These are phyloP conservation scores for Amblyopsis rosae DNA, from an alignment of 2,113 vertebrate genomes.

Conservation along the genomic window DNA sequence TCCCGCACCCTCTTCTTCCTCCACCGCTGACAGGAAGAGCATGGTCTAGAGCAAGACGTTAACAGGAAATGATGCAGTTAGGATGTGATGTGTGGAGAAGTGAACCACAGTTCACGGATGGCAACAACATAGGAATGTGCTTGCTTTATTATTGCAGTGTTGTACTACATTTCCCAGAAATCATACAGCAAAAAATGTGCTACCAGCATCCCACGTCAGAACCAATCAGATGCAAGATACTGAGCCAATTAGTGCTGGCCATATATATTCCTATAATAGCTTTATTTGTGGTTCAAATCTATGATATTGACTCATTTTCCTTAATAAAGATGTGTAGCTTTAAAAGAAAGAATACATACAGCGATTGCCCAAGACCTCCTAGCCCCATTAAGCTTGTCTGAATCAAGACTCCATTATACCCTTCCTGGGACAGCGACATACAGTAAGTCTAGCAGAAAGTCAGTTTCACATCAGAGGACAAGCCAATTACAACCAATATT, in stretches of 20 bases:
- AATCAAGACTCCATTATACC: conserved; percentile 59
- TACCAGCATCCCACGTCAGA: too few species aligned
- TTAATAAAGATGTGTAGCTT: too few species aligned
- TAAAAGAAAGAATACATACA: conserved; percentile 30
- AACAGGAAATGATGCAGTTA: neutral
- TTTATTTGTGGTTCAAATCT: too few species aligned
- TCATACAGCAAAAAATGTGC: too few species aligned
- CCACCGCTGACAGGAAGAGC: conserved; percentile 74
- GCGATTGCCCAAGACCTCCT: conserved; percentile 27
- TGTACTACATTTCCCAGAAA: too few species aligned
- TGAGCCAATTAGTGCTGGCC: too few species aligned
- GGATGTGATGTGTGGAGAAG: neutral
- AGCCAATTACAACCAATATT: conserved; percentile 77
- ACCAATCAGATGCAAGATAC: too few species aligned
- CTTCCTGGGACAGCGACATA: conserved; percentile 59
- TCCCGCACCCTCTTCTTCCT: conserved; percentile 68
- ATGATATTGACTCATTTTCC: too few species aligned
- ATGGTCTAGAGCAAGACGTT: conserved; percentile 81
- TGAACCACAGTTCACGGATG: neutral
- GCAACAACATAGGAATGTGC: too few species aligned
- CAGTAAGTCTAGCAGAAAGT: conserved; percentile 73
- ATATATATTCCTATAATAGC: too few species aligned
- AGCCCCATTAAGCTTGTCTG: conserved; percentile 39
- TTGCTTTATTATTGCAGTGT: too few species aligned
- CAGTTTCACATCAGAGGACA: conserved; percentile 75